These are phyloP conservation scores for Notiomystis cincta DNA, from an alignment of 2,113 vertebrate species.

Conservation along the genomic window DNA sequence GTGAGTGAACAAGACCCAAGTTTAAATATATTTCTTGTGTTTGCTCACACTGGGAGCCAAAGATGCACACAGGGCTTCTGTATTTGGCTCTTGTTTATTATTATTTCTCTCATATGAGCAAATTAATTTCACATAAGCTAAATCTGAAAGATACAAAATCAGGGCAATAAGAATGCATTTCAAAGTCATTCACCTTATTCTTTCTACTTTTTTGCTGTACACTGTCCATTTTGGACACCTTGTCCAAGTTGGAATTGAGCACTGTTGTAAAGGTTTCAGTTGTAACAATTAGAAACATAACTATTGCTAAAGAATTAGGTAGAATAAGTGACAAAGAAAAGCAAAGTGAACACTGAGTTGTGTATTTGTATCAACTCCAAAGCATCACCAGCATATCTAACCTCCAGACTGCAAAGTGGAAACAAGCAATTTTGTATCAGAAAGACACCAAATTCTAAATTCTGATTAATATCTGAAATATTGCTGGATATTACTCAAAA, in stretches of 20 bases:
- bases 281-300: background rate
- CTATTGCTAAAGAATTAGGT: background rate
- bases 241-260: background rate
- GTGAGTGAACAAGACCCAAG: background rate
- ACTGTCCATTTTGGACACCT: background rate
- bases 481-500: background rate
- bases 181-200: background rate
- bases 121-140: background rate
- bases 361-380: background rate
- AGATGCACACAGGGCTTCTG: fast-evolving
- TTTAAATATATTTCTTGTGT: background rate
- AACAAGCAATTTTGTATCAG: background rate
- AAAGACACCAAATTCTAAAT: background rate
- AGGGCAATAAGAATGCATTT: background rate
- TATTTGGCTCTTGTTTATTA: background rate
- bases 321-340: background rate
- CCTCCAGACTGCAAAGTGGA: background rate
- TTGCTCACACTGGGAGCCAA: background rate
- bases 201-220: background rate
- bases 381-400: background rate
- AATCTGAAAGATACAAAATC: background rate
- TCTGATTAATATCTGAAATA: background rate
- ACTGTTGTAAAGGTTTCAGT: background rate
- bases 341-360: background rate
- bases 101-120: background rate